Percentiles rank a stretch among this genome's conserved stretches.
Evolutionary conservation across 2,888 invertebrate genomes (phyloP).

Genomic region (Xylota sylvarum): DNA sequence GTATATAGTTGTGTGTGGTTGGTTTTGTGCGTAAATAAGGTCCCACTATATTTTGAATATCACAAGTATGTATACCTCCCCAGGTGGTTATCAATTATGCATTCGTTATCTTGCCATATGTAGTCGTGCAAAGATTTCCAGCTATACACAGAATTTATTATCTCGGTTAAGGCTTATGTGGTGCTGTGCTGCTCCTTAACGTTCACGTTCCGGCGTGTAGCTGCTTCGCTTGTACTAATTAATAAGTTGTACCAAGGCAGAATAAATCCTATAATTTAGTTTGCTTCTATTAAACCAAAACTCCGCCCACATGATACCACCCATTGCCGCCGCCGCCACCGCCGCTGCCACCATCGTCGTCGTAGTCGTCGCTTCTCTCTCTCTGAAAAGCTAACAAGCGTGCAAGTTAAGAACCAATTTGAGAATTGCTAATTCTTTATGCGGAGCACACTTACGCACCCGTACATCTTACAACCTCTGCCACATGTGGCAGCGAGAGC

Average conservation of each 20-base stretch:
- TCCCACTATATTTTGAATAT: conserved; percentile 31
- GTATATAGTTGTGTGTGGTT: not conserved
- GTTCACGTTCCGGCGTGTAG: conserved; percentile 26
- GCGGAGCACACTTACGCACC: conserved; percentile 57
- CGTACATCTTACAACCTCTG: conserved; percentile 35
- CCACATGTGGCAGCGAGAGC: conserved; percentile 19
- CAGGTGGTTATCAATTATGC: conserved; percentile 64
- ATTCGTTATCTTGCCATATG: conserved; percentile 52
- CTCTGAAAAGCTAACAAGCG: conserved; percentile 45
- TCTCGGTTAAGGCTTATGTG: conserved; percentile 22
- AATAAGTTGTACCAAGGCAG: conserved; percentile 63
- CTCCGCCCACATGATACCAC: conserved; percentile 53
- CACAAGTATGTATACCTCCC: conserved; percentile 21
- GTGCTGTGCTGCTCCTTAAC: conserved; percentile 37
- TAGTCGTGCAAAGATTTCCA: conserved; percentile 31
- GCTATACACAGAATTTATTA: conserved; percentile 48
- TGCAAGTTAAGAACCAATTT: conserved; percentile 64
- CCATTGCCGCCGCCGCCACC: too few species aligned
- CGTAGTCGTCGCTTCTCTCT: not conserved
- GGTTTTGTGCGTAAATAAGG: conserved; percentile 17
- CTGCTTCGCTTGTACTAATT: conserved; percentile 49
- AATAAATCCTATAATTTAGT: conserved; percentile 71
- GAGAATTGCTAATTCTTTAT: conserved; percentile 68
- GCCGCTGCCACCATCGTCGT: conserved; percentile 1
- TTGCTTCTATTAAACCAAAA: conserved; percentile 55